Base-by-base conservation (phyloP, 2,797 vertebrate genomes). In the Cheracebus regulus region DNA sequence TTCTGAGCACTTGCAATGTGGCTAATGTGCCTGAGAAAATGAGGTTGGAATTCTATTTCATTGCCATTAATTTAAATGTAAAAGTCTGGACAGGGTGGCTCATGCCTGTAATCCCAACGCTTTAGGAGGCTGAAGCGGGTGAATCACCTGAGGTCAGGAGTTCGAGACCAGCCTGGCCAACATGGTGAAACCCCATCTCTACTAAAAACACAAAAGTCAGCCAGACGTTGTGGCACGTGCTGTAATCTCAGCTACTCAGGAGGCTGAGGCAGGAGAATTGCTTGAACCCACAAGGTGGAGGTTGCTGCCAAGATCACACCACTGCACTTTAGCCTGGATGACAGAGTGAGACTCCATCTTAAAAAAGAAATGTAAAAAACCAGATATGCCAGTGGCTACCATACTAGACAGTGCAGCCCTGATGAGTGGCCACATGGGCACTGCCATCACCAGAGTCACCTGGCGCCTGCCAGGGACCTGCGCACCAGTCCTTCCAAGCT, bases 381-480 rank as follows among this genome's bases (percentile, higher is more conserved):
- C 81, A 80, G 28, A 22, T 22, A 36, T 39, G 28, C 50, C 39
- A 39, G 33, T 22, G 33, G 13, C 36, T 15, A 26, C 61, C 2
- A 0, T 12, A 8, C 57, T n/a, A 83, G 39, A 57, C 0, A 36
- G n/a, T 11, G 33, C 5, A 52, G n/a, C 46, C 48, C 55, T 41
- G 58, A 70, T 5, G 28, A 39, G 41, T 12, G 46, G 5, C 48
- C 41, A 11, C n/a, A 22, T 15, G 14, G 41, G 44, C 3, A 13
- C 24, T 30, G 48, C 48, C 24, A 0, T 11, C 14, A 17, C 2
- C 57, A 22, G 14, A 7, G 12, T 70, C 28, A 20, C 17, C n/a
- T 64, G 41, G 4, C 11, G 24, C 19, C 1, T 1, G 11, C 55
- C 92, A 80, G 44, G 0, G 0, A 2, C 19, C 75, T 64, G 9